These are phyloP conservation scores for Alviniconcha marisindica DNA, from an alignment of 1,140 invertebrate species.

Conservation along the genomic window DNA sequence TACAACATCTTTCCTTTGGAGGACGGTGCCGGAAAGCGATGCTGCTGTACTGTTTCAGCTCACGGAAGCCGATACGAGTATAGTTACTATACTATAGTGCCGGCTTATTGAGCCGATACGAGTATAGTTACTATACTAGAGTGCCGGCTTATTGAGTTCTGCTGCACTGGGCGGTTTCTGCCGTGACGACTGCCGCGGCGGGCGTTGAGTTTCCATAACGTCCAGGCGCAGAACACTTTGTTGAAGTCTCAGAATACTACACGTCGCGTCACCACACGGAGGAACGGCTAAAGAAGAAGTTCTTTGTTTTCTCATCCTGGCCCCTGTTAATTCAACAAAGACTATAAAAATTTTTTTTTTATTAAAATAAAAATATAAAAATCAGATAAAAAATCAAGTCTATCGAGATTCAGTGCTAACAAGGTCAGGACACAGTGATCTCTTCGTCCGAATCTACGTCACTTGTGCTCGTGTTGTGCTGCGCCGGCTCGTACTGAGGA, in stretches of 20 bases:
- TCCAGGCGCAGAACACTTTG: neutral
- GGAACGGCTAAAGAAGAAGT: neutral
- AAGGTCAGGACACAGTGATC: constrained; percentile 65
- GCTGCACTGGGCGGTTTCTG: too few species aligned
- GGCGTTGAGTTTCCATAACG: too few species aligned
- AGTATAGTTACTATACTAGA: too few species aligned
- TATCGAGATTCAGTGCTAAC: neutral
- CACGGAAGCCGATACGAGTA: too few species aligned
- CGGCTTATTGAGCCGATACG: too few species aligned
- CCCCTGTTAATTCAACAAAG: neutral
- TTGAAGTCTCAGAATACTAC: neutral
- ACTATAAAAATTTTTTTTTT: neutral
- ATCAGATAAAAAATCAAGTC: neutral
- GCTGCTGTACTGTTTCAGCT: too few species aligned
- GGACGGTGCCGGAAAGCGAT: too few species aligned
- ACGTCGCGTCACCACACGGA: neutral
- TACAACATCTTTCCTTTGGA: too few species aligned
- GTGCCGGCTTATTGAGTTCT: too few species aligned
- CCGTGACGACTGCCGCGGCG: too few species aligned
- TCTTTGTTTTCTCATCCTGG: neutral
- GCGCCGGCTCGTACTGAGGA: constrained; percentile 33
- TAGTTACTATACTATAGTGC: too few species aligned
- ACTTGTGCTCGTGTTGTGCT: constrained; percentile 39
- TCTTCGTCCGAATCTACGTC: constrained; percentile 64
- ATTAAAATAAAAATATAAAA: neutral